Evolutionary conservation across 2,888 invertebrate species (phyloP).

Genomic region (Glaucopsyche alexis): DNA sequence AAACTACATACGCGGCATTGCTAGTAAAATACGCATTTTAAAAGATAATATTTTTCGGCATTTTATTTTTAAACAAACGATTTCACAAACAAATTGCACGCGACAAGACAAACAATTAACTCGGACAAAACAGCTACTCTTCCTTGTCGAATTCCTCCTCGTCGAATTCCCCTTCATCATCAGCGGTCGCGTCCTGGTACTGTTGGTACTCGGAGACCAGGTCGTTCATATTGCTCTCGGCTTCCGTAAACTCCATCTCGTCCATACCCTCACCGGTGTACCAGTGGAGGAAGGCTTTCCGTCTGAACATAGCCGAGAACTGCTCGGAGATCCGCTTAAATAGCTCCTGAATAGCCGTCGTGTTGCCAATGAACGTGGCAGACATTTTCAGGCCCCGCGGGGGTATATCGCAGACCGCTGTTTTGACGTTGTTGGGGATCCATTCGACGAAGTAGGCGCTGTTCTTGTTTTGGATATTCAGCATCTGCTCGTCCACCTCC

Average conservation of each 20-base stretch:
- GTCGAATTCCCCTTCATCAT: conserved; percentile 92
- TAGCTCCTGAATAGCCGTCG: conserved; percentile 91
- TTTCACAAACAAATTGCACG: conserved; percentile 8
- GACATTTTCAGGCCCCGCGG: conserved; percentile 89
- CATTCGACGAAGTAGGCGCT: conserved; percentile 89
- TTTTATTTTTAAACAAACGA: background rate
- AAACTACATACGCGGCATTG: no score
- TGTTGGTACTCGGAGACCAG: conserved; percentile 94
- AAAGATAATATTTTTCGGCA: background rate
- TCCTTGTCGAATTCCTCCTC: no score
- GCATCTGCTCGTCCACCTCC: conserved; percentile 91
- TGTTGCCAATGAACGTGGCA: conserved; percentile 92
- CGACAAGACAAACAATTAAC: background rate
- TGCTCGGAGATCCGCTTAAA: conserved; percentile 93
- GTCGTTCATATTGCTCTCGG: conserved; percentile 96
- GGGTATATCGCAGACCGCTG: conserved; percentile 90
- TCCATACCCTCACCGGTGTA: conserved; percentile 98
- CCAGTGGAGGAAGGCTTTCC: conserved; percentile 97
- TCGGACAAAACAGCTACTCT: background rate
- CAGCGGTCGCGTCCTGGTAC: conserved; percentile 93
- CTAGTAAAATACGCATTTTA: no score
- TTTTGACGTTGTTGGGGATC: conserved; percentile 90
- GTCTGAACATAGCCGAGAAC: conserved; percentile 94
- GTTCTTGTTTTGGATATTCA: conserved; percentile 85
- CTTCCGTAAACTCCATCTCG: conserved; percentile 96